Conservation (phyloP, 1,140 invertebrate genomes). For the Conus ventricosus region DNA sequence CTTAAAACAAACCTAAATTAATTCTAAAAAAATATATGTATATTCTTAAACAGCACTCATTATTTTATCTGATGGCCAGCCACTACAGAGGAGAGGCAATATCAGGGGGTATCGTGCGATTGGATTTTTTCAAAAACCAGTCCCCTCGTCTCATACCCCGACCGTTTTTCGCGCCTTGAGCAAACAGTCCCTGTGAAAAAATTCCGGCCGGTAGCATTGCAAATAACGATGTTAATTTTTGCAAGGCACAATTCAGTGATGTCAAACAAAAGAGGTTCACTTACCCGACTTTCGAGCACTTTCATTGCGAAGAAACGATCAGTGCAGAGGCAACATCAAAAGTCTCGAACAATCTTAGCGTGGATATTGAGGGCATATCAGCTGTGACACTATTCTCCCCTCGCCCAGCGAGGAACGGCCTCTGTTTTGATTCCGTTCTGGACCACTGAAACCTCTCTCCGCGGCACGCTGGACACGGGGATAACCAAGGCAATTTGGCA, state of each 20-base stretch:
- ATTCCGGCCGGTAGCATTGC: neutral
- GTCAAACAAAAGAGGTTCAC: neutral
- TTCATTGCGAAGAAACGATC: neutral
- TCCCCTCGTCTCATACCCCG: neutral
- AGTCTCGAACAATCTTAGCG: neutral
- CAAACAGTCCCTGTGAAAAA: neutral
- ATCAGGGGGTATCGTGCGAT: too few species aligned
- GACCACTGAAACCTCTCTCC: neutral
- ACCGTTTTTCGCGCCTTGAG: neutral
- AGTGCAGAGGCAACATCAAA: neutral
- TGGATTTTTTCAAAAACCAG: neutral
- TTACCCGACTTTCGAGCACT: neutral
- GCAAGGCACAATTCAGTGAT: neutral
- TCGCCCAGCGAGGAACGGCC: neutral
- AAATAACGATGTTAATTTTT: neutral
- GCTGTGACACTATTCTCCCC: neutral
- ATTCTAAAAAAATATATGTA: neutral
- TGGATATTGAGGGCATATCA: neutral
- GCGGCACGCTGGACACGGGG: neutral
- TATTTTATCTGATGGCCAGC: neutral
- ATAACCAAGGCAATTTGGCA: neutral
- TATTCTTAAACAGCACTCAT: neutral
- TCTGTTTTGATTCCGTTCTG: neutral
- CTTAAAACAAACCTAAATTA: neutral
- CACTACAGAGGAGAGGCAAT: neutral